Conservation (phyloP, 2,888 invertebrate genomes). For the Phortica okadai region DNA sequence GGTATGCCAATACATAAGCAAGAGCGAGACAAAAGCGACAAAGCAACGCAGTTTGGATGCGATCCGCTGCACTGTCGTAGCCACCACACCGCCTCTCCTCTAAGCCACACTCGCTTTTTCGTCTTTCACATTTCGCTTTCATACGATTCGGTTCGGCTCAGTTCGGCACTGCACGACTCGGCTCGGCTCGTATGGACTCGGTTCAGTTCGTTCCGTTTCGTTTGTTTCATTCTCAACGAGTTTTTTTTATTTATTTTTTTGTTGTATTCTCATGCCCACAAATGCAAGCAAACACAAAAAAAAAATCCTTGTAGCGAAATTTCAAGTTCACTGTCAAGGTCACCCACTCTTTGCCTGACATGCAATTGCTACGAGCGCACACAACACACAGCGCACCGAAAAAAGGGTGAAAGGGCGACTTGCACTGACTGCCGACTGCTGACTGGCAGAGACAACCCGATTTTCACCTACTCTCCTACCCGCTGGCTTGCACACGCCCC, state of each 20-base stretch:
- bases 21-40: not conserved
- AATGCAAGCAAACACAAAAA: constrained; percentile 32
- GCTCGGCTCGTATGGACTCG: not conserved
- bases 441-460: constrained; percentile 46
- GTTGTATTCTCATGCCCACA: constrained; percentile 31
- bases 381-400: too few species aligned
- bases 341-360: constrained; percentile 78
- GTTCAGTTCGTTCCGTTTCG: constrained; percentile 24
- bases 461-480: not conserved
- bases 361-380: not conserved
- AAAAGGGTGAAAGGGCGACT: constrained; percentile 42
- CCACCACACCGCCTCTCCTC: too few species aligned
- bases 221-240: constrained; percentile 16
- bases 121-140: not conserved
- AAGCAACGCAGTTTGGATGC: not conserved
- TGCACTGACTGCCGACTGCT: constrained; percentile 39
- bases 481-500: too few species aligned
- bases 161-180: not conserved
- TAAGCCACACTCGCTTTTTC: not conserved
- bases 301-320: constrained; percentile 74
- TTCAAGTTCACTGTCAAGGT: constrained; percentile 91
- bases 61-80: too few species aligned
- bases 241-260: constrained; percentile 41
- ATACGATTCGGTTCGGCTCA: not conserved
- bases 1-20: not conserved